phyloP scores from a whole-genome alignment of 2,113 vertebrate species.

The Salvator merianae region DNA sequence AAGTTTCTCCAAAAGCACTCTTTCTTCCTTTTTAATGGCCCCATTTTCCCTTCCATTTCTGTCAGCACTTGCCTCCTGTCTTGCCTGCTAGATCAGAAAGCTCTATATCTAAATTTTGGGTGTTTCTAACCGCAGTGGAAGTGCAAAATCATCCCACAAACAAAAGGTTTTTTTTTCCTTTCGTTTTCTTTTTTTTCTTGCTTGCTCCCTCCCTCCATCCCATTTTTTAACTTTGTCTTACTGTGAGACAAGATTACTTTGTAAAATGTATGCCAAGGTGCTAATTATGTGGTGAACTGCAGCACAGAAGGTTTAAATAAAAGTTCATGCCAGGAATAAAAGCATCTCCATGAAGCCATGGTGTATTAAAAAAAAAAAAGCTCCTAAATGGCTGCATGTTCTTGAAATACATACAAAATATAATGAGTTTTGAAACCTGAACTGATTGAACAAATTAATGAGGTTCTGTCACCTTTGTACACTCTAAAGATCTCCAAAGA shows the following conservation, averaged over 20 bases:
- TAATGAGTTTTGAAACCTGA: constrained; percentile 18
- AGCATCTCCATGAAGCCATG: neutral
- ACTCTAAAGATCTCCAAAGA: neutral
- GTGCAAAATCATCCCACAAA: neutral
- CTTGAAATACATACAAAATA: constrained; percentile 1
- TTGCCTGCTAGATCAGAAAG: neutral
- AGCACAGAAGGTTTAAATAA: neutral
- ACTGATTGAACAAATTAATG: constrained; percentile 26
- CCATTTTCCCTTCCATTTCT: neutral
- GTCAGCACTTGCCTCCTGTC: neutral
- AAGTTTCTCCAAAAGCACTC: neutral
- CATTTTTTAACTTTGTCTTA: neutral
- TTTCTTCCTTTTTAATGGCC: neutral
- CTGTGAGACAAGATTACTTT: constrained; percentile 2
- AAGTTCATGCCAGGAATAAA: neutral
- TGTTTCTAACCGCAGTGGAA: neutral
- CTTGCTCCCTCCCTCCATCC: no score
- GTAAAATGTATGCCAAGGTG: neutral
- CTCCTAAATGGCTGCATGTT: constrained; percentile 7
- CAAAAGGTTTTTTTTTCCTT: neutral
- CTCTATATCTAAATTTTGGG: neutral
- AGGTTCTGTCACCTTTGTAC: neutral
- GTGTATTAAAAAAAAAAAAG: neutral
- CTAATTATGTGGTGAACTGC: neutral
- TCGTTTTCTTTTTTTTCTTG: no score